phyloP scores from a whole-genome alignment of 2,888 invertebrate species.

The Cecidostiba fungosa region DNA sequence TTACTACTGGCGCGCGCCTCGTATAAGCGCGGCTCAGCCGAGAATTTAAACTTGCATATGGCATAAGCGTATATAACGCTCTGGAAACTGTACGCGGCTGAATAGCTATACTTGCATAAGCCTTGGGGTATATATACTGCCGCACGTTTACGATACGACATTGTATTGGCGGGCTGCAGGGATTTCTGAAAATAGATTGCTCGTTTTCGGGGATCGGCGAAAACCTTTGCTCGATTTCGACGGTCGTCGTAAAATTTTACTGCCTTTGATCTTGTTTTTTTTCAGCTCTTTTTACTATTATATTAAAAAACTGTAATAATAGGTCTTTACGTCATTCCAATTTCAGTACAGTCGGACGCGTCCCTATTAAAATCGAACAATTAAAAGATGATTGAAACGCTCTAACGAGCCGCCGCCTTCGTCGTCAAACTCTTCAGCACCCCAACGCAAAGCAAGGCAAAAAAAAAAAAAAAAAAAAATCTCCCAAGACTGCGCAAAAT shows the following conservation, averaged over 20 bases:
- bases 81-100: constrained; percentile 28
- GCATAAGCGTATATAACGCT: constrained; percentile 26
- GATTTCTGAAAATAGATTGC: constrained; percentile 21
- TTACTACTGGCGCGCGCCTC: constrained; percentile 18
- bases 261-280: neutral
- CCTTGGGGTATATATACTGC: neutral
- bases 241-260: neutral
- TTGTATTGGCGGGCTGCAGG: constrained; percentile 3
- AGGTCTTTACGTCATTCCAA: too few relatives aligned
- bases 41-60: neutral
- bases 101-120: constrained; percentile 33
- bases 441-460: neutral
- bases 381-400: neutral
- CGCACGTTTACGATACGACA: neutral
- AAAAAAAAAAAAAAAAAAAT: neutral
- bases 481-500: neutral
- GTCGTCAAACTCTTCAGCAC: neutral
- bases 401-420: neutral
- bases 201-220: neutral
- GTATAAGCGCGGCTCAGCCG: constrained; percentile 3
- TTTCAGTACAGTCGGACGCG: too few relatives aligned
- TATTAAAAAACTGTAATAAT: too few relatives aligned
- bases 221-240: constrained; percentile 10
- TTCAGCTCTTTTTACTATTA: neutral
- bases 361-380: neutral